Percentiles rank a stretch among this genome's conserved stretches.
phyloP scores from a whole-genome alignment of 2,888 invertebrate genomes.

The Drosophila kuntzei region DNA sequence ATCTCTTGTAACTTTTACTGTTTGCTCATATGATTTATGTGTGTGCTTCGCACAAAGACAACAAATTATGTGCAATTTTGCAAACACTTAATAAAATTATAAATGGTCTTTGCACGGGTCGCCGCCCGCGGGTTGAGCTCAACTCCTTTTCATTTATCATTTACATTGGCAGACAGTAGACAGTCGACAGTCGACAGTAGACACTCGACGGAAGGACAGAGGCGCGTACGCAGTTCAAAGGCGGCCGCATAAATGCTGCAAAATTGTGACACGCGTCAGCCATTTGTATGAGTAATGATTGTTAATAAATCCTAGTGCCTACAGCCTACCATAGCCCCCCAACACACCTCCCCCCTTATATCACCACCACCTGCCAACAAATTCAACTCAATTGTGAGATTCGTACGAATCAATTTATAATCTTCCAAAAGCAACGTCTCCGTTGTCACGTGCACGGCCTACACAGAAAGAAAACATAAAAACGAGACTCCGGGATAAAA shows the following conservation, averaged over 20 bases:
- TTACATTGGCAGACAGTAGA: slow-evolving; percentile 51
- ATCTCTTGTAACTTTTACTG: slow-evolving; percentile 16
- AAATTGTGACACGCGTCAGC: slow-evolving; percentile 83
- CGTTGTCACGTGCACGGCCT: slow-evolving; percentile 72
- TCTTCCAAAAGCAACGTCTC: slow-evolving; percentile 56
- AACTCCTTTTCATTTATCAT: slow-evolving; percentile 80
- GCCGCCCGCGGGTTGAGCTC: slow-evolving; percentile 30
- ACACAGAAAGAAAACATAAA: too few species aligned
- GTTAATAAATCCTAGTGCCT: slow-evolving; percentile 73
- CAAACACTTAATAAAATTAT: slow-evolving; percentile 83
- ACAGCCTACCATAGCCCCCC: neutral
- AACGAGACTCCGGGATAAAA: too few species aligned
- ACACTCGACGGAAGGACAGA: slow-evolving; percentile 24
- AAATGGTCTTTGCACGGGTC: slow-evolving; percentile 77
- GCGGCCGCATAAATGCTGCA: slow-evolving; percentile 74
- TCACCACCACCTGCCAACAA: slow-evolving; percentile 57
- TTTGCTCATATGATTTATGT: slow-evolving; percentile 55
- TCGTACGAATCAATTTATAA: slow-evolving; percentile 81
- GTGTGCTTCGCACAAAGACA: slow-evolving; percentile 58
- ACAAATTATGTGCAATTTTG: slow-evolving; percentile 83
- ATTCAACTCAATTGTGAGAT: slow-evolving; percentile 79
- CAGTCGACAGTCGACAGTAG: slow-evolving; percentile 6
- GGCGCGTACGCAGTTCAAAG: slow-evolving; percentile 69
- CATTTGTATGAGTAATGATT: slow-evolving; percentile 83
- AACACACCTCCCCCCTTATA: neutral